Conservation (phyloP, 2,113 vertebrate species). For the Phaethon lepturus region DNA sequence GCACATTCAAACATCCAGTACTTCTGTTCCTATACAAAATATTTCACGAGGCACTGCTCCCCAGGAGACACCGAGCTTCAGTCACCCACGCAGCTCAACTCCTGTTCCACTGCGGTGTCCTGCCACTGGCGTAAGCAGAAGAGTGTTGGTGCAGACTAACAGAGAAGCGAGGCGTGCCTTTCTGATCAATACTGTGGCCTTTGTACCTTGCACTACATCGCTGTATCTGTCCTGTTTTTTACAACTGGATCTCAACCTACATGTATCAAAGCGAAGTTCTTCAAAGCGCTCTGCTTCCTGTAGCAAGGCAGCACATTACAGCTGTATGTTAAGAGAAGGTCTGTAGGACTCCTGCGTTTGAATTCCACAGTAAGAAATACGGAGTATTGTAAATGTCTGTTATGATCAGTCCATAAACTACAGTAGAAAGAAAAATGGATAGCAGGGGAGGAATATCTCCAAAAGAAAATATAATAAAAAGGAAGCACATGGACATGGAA, state of each 20-base stretch:
- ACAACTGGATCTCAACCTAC: background rate
- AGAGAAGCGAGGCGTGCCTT: background rate
- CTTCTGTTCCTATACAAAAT: background rate
- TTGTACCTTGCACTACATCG: background rate
- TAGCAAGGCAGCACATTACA: background rate
- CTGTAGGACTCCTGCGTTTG: background rate
- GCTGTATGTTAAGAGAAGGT: background rate
- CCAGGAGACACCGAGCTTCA: fast-evolving
- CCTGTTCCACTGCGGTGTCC: background rate
- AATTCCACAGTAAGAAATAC: background rate
- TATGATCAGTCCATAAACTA: background rate
- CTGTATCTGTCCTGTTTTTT: background rate
- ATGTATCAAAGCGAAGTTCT: background rate
- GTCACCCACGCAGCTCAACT: fast-evolving
- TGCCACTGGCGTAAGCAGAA: background rate
- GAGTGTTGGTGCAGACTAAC: background rate
- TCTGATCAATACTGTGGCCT: background rate
- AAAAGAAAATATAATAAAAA: background rate
- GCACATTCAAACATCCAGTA: background rate
- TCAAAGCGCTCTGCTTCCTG: background rate
- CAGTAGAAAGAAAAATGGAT: background rate
- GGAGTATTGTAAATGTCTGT: background rate
- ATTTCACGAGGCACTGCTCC: background rate
- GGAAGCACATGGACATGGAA: background rate
- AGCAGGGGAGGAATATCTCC: background rate